Conservation (phyloP, 1,140 invertebrate genomes). For the Ptiloglossa arizonensis region DNA sequence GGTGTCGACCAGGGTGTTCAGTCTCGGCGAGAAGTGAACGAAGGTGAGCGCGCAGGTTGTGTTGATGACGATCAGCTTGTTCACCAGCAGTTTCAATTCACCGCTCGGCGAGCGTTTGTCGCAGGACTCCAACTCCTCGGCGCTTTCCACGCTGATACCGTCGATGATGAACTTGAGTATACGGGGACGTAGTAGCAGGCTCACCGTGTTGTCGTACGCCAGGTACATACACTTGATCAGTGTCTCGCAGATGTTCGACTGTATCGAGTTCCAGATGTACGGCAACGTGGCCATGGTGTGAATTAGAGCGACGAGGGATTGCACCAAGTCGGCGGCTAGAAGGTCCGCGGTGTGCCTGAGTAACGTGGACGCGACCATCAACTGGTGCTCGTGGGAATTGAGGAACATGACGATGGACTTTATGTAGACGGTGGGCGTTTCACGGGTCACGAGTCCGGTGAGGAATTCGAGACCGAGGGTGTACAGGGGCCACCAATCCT, state of each 20-base stretch:
- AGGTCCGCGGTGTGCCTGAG: slow-evolving; percentile 78
- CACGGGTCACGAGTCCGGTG: slow-evolving; percentile 72
- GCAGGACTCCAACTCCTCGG: slow-evolving; percentile 78
- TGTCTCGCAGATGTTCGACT: slow-evolving; percentile 74
- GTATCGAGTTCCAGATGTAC: slow-evolving; percentile 75
- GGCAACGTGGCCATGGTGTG: slow-evolving; percentile 72
- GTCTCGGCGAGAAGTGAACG: slow-evolving; percentile 76
- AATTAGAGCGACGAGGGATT: slow-evolving; percentile 78
- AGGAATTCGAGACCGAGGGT: slow-evolving; percentile 77
- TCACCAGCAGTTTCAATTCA: slow-evolving; percentile 76
- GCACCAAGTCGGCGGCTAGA: slow-evolving; percentile 78
- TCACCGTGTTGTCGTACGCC: slow-evolving; percentile 79
- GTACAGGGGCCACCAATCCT: slow-evolving; percentile 80
- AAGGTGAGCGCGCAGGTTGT: slow-evolving; percentile 78
- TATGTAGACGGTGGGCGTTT: slow-evolving; percentile 65
- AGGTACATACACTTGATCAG: slow-evolving; percentile 80
- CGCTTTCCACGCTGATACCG: slow-evolving; percentile 79
- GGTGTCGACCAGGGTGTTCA: slow-evolving; percentile 78
- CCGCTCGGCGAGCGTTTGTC: slow-evolving; percentile 77
- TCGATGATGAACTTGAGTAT: slow-evolving; percentile 81
- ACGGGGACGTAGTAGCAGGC: slow-evolving; percentile 76
- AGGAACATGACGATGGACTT: slow-evolving; percentile 71
- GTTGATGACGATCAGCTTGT: slow-evolving; percentile 79
- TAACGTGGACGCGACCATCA: slow-evolving; percentile 76
- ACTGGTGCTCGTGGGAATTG: slow-evolving; percentile 77